A percentile compares a stretch with the other conserved stretches of the same genome.
Evolutionary conservation across 2,797 vertebrate genomes (phyloP).

Genomic region (Acestrorhynchus altus): DNA sequence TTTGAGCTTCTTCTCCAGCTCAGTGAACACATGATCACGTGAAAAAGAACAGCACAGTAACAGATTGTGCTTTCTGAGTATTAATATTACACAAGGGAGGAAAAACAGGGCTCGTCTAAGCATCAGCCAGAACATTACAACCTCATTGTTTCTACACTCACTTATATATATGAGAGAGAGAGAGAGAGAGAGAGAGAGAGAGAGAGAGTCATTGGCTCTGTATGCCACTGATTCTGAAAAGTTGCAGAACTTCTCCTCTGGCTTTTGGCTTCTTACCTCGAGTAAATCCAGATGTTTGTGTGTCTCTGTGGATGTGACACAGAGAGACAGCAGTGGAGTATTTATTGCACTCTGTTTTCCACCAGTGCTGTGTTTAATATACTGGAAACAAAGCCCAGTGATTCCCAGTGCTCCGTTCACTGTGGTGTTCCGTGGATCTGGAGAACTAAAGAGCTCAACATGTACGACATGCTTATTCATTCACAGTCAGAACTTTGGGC

Average conservation of each 20-base stretch:
- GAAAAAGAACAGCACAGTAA: neutral
- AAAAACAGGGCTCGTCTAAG: too few relatives aligned
- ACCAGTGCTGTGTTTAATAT: neutral
- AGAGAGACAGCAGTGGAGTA: slow-evolving; percentile 1
- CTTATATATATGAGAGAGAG: too few relatives aligned
- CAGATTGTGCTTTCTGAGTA: too few relatives aligned
- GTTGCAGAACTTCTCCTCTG: slow-evolving; percentile 29
- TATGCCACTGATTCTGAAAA: slow-evolving; percentile 12
- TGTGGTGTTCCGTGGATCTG: neutral
- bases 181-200: neutral
- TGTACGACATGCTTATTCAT: too few relatives aligned
- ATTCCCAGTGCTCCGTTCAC: neutral
- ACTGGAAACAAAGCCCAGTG: neutral
- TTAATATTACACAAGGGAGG: too few relatives aligned
- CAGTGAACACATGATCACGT: neutral
- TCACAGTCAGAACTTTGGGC: too few relatives aligned
- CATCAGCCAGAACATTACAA: too few relatives aligned
- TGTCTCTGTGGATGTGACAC: slow-evolving; percentile 16
- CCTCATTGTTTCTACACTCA: too few relatives aligned
- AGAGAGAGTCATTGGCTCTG: neutral
- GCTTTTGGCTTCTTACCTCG: neutral
- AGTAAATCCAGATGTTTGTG: slow-evolving; percentile 36
- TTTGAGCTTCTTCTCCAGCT: neutral
- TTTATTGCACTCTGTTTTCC: slow-evolving; percentile 12
- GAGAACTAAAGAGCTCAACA: too few relatives aligned